Conservation (phyloP, 2,113 vertebrate genomes). For the Perca fluviatilis region DNA sequence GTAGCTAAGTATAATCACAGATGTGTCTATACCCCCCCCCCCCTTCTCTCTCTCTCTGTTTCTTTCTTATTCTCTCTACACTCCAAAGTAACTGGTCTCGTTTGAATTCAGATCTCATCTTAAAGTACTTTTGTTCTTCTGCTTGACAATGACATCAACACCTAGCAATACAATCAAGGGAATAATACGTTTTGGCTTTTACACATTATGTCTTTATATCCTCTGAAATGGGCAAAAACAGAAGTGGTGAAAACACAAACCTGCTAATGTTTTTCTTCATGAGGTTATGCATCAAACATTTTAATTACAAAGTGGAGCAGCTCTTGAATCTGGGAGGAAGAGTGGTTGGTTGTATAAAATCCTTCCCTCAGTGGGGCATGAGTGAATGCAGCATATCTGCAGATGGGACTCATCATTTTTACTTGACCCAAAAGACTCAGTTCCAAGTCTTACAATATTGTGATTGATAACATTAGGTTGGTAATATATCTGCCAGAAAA, state of each 20-base stretch:
- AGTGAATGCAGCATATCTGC: constrained; percentile 26
- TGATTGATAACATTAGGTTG: constrained; percentile 42
- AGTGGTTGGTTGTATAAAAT: constrained; percentile 30
- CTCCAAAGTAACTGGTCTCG: background rate
- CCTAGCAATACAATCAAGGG: constrained; percentile 16
- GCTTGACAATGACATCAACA: constrained; percentile 48
- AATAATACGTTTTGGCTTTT: background rate
- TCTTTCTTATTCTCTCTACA: constrained; percentile 7
- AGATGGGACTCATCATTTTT: constrained; percentile 40
- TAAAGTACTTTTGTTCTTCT: constrained; percentile 27
- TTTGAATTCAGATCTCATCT: constrained; percentile 37
- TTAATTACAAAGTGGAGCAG: constrained; percentile 20
- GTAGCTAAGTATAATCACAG: constrained; percentile 75
- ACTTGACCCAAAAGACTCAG: constrained; percentile 36
- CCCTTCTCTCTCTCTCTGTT: background rate
- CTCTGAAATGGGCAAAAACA: constrained; percentile 13
- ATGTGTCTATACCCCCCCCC: constrained; percentile 51
- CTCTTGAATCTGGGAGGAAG: background rate
- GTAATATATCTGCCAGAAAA: constrained; percentile 31
- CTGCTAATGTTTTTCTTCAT: constrained; percentile 5
- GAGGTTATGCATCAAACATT: constrained; percentile 3
- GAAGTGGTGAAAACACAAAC: background rate
- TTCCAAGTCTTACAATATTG: constrained; percentile 18
- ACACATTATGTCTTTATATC: constrained; percentile 9
- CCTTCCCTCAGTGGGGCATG: constrained; percentile 3